Evolutionary conservation across 1,140 invertebrate species (phyloP), one percentile per base, ranked within the genome.

Genomic region (Cydia pomonella): DNA sequence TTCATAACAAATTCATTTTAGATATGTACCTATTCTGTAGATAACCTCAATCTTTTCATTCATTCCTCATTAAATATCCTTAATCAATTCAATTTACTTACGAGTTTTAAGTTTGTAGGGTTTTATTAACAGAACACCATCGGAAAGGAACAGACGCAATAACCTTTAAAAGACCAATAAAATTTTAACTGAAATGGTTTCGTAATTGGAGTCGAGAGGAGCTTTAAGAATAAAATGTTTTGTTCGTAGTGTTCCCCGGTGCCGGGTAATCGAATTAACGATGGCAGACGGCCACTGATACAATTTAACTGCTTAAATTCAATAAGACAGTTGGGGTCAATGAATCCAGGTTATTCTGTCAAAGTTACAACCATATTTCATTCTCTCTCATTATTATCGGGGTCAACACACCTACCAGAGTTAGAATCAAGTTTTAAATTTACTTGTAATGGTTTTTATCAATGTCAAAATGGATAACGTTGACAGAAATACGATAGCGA

Each of bases 291-390:
- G 75, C 79, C 80, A 90, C 85, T 91, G 88, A 91, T 91, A 91
- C 89, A 90, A 91, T 88, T 90, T 86, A 88, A 87, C 86, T 91
- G 84, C 86, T 88, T 89, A 86, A 87, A 92, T 87, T 85, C 76
- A 84, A 91, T 87, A 82, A 66, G 86, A 87, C 86, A 85, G 82
- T 82, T 78, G 87, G 84, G 87, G 84, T 86, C 86, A 77, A 80
- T 77, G 80, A 87, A 90, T 87, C 87, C 77, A 80, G 85, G 85
- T 89, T 88, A 86, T 82, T 82, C 77, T 80, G 77, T 77, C 80
- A 71, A 78, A 82, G 75, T 74, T 76, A 80, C 78, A 81, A 23
- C 53, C 53, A 77, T 33, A 66, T 66, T 66, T 66, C 27, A 66
- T 66, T 77, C 74, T 77, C 76, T 74, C 47, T 74, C 76, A 77